phyloP scores from a whole-genome alignment of 2,797 vertebrate genomes.

The Taenioides sp. region DNA sequence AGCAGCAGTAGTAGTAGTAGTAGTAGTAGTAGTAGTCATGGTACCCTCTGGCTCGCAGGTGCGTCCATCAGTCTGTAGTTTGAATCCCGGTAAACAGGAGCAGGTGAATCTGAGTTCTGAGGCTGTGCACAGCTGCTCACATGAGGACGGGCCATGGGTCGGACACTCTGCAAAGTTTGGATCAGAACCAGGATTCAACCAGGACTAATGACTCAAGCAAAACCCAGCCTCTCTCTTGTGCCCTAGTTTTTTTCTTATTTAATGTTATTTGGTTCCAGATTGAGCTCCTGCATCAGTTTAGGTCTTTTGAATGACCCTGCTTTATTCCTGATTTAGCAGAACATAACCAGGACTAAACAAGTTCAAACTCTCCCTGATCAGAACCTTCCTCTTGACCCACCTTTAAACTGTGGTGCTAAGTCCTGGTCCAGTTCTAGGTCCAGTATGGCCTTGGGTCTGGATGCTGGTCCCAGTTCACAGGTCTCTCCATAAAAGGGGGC shows the following conservation, averaged over 20 bases:
- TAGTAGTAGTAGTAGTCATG: neutral
- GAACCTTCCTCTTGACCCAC: neutral
- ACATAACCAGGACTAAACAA: neutral
- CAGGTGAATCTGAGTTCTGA: constrained; percentile 67
- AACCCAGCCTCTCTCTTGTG: too few relatives aligned
- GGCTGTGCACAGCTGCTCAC: constrained; percentile 86
- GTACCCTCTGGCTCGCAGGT: constrained; percentile 81
- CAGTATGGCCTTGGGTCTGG: fast-evolving
- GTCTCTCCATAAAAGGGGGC: constrained; percentile 71
- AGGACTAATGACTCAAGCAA: neutral
- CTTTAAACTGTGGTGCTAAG: neutral
- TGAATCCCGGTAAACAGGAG: constrained; percentile 83
- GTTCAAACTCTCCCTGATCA: neutral
- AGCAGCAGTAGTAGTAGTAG: neutral
- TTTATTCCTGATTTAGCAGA: neutral
- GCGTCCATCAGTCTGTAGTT: constrained; percentile 75
- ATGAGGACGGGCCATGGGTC: constrained; percentile 68
- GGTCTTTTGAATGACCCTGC: neutral
- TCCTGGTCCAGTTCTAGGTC: fast-evolving
- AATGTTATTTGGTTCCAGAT: too few relatives aligned
- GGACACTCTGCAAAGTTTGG: constrained; percentile 81
- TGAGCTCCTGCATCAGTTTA: neutral
- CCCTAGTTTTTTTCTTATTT: too few relatives aligned
- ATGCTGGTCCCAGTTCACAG: constrained; percentile 76
- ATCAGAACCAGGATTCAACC: neutral